These are phyloP conservation scores for Napeogenes inachia DNA, from an alignment of 2,888 invertebrate species.

Conservation along the genomic window DNA sequence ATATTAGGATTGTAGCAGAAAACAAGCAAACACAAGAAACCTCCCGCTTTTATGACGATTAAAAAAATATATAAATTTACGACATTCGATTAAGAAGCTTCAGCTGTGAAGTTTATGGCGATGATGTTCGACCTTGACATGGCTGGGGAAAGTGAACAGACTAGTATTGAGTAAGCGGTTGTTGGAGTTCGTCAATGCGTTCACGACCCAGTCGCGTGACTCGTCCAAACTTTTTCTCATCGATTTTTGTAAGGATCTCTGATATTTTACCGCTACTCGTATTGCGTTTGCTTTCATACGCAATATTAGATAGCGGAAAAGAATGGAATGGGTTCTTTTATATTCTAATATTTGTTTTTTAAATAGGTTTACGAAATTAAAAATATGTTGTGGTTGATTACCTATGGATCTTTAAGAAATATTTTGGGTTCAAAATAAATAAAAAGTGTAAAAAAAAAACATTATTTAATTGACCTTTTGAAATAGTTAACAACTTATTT, in stretches of 20 bases:
- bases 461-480: conserved; percentile 13
- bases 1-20: too few relatives aligned
- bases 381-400: too few relatives aligned
- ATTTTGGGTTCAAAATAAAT: not conserved
- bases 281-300: conserved; percentile 2
- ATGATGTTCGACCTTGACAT: conserved; percentile 68
- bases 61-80: conserved; percentile 18
- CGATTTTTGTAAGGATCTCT: not conserved
- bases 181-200: conserved; percentile 36
- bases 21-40: not conserved
- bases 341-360: too few relatives aligned
- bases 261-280: not conserved
- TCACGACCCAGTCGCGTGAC: conserved; percentile 16
- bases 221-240: not conserved
- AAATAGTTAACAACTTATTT: conserved; percentile 9
- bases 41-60: not conserved
- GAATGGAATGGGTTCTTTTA: too few relatives aligned
- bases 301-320: not conserved
- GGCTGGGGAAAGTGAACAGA: conserved; percentile 68
- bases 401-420: too few relatives aligned
- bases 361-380: too few relatives aligned
- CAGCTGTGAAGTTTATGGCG: conserved; percentile 41
- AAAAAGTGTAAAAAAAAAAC: not conserved
- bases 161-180: conserved; percentile 60
- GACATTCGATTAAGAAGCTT: conserved; percentile 25